phyloP scores from a whole-genome alignment of 1,140 invertebrate genomes.

The Drosophila dunni region DNA sequence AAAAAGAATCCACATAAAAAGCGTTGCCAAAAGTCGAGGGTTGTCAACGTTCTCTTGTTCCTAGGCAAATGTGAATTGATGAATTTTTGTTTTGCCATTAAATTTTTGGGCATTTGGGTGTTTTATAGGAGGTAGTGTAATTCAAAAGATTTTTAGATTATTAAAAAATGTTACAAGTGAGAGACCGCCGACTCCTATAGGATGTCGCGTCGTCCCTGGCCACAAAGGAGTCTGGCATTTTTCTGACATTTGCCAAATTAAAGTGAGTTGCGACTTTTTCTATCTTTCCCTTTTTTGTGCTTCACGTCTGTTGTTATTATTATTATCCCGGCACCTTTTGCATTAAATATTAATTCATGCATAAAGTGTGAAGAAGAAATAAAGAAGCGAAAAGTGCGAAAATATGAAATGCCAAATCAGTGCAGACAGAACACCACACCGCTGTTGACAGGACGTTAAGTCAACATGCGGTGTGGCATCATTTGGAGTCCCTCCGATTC shows the following conservation, averaged over 20 bases:
- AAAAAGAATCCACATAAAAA: constrained; percentile 9
- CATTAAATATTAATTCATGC: constrained; percentile 71
- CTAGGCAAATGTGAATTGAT: constrained; percentile 53
- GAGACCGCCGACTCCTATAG: constrained; percentile 17
- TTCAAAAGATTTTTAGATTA: constrained; percentile 73
- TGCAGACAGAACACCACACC: constrained; percentile 39
- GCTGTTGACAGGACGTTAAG: constrained; percentile 43
- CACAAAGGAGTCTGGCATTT: constrained; percentile 39
- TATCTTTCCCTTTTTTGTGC: constrained; percentile 14
- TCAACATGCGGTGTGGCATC: constrained; percentile 46
- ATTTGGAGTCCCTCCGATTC: constrained; percentile 16
- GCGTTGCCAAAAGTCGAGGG: constrained; percentile 45
- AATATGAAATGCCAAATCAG: constrained; percentile 44
- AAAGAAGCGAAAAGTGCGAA: constrained; percentile 28
- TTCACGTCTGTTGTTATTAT: constrained; percentile 8
- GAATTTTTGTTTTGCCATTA: constrained; percentile 56
- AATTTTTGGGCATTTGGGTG: constrained; percentile 38
- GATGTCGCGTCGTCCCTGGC: constrained; percentile 10
- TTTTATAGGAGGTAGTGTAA: constrained; percentile 55
- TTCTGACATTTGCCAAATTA: constrained; percentile 75
- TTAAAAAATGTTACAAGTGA: constrained; percentile 68
- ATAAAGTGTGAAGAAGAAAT: constrained; percentile 38
- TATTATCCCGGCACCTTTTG: constrained; percentile 52
- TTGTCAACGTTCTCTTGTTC: constrained; percentile 41
- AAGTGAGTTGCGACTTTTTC: constrained; percentile 58